These are phyloP conservation scores for Neoarius graeffei DNA, from an alignment of 2,113 vertebrate genomes.

Conservation along the genomic window DNA sequence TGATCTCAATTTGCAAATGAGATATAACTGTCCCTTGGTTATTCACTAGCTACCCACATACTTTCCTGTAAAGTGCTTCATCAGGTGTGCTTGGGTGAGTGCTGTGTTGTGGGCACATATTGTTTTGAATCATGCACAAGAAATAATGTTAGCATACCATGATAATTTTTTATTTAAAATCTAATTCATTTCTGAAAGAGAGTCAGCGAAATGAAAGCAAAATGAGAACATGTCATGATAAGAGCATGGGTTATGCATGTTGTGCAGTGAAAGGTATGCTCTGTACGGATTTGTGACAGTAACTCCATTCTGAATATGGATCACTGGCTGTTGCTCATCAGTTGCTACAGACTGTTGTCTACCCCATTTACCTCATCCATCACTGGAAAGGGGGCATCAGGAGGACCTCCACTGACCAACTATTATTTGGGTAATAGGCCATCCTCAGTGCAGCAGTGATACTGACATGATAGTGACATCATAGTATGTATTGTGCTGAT, in stretches of 20 bases:
- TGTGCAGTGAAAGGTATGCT: not conserved
- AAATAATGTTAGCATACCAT: too few species aligned
- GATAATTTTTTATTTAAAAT: too few species aligned
- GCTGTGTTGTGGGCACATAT: not conserved
- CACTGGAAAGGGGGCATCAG: not conserved
- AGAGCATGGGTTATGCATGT: not conserved
- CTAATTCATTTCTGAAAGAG: not conserved
- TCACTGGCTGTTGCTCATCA: not conserved
- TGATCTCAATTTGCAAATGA: not conserved
- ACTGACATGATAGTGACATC: not conserved
- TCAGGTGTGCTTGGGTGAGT: not conserved
- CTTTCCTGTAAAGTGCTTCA: not conserved
- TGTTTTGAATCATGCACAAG: not conserved
- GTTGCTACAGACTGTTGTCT: not conserved
- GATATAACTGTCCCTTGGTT: not conserved
- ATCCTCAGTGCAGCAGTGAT: not conserved
- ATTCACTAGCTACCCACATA: not conserved
- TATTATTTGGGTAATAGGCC: not conserved
- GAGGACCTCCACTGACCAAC: not conserved
- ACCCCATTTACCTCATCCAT: not conserved
- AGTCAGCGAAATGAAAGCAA: not conserved
- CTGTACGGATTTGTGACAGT: not conserved
- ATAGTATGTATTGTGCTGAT: not conserved
- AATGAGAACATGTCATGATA: not conserved
- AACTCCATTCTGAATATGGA: not conserved